Evolutionary conservation across 1,140 invertebrate genomes (phyloP).

Genomic region (Penaeus indicus): DNA sequence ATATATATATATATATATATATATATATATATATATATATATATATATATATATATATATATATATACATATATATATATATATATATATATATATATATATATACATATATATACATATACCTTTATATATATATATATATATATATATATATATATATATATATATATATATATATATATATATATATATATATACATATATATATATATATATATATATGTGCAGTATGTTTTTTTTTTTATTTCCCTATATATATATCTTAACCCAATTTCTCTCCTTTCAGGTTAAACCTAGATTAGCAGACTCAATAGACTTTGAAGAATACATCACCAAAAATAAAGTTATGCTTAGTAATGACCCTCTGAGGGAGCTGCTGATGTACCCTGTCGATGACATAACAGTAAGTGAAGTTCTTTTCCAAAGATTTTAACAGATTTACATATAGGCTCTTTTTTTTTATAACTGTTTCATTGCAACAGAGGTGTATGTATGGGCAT

Average conservation of each 20-base stretch:
- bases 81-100: too few relatives aligned
- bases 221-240: neutral
- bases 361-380: constrained; percentile 87
- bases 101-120: too few relatives aligned
- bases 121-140: too few relatives aligned
- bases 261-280: neutral
- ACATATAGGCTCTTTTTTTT: neutral
- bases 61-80: too few relatives aligned
- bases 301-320: constrained; percentile 90
- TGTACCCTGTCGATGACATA: constrained; percentile 93
- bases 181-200: constrained; percentile 28
- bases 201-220: constrained; percentile 26
- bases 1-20: too few relatives aligned
- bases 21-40: too few relatives aligned
- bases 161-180: neutral
- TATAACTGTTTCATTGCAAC: neutral
- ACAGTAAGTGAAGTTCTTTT: constrained; percentile 77
- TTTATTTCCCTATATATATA: neutral
- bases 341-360: constrained; percentile 93
- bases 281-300: constrained; percentile 83
- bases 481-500: neutral
- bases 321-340: constrained; percentile 89
- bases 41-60: too few relatives aligned
- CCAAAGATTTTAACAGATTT: neutral
- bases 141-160: too few relatives aligned